Evolutionary conservation across 2,113 vertebrate genomes (phyloP), one percentile per base, ranked within the genome.

Genomic region (Xyliphius kryptos): DNA sequence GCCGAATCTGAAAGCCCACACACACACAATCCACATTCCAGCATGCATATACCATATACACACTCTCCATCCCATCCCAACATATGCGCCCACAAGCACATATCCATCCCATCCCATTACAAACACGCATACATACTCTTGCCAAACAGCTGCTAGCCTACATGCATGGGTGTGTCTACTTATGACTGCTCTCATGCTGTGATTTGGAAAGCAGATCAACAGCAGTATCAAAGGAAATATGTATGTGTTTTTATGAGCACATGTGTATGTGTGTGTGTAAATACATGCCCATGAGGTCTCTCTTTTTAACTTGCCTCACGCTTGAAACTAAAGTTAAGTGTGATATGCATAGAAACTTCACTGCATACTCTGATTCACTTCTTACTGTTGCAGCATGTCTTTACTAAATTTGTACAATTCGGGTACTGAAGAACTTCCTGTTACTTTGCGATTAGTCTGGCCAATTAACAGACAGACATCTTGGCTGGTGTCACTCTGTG

Each of bases 61-160:
- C n/a, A n/a, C n/a, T n/a, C n/a, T n/a, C n/a, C n/a, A n/a, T n/a
- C n/a, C n/a, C n/a, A n/a, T n/a, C n/a, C n/a, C n/a, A n/a, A n/a
- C n/a, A n/a, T n/a, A n/a, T n/a, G n/a, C n/a, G n/a, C n/a, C n/a
- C n/a, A n/a, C n/a, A n/a, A n/a, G n/a, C n/a, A n/a, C n/a, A n/a
- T n/a, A n/a, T n/a, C n/a, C n/a, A n/a, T n/a, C n/a, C n/a, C n/a
- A n/a, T n/a, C n/a, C n/a, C n/a, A n/a, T n/a, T n/a, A n/a, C n/a
- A n/a, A n/a, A n/a, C n/a, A n/a, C n/a, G n/a, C n/a, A n/a, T n/a
- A n/a, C 51, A 65, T 55, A 36, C 41, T 60, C 17, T 60, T 69
- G 62, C 63, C 56, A 58, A 49, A 66, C 67, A 73, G 67, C 67
- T 73, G n/a, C n/a, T n/a, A n/a, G n/a, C n/a, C n/a, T n/a, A 41